These are phyloP conservation scores for Armadillidium nasatum DNA, from an alignment of 1,140 invertebrate genomes.

Conservation along the genomic window DNA sequence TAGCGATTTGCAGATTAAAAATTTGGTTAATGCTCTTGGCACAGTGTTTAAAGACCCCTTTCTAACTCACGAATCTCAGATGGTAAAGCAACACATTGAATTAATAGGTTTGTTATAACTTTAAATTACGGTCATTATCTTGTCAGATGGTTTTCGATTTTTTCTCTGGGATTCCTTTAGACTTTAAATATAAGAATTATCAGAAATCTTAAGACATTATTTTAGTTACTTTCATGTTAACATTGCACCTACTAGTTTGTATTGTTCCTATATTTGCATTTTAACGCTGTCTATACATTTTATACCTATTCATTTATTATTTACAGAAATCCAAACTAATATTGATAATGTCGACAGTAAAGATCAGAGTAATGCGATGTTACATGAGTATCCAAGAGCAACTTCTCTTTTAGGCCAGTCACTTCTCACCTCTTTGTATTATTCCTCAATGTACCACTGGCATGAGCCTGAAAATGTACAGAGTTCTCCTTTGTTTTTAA, in stretches of 20 bases:
- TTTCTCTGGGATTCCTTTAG: no score
- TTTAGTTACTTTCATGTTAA: no score
- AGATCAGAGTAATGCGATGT: constrained; percentile 37
- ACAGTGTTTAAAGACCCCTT: constrained; percentile 20
- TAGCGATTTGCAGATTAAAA: background rate
- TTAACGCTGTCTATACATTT: no score
- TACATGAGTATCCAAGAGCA: constrained; percentile 33
- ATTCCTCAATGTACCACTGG: constrained; percentile 53
- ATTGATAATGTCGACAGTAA: constrained; percentile 48
- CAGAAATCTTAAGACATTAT: no score
- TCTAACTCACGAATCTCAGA: constrained; percentile 26
- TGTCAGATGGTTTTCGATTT: no score
- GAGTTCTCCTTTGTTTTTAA: constrained; percentile 50
- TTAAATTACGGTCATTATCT: no score
- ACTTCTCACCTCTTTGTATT: constrained; percentile 51
- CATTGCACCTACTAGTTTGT: no score
- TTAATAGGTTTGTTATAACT: constrained; percentile 50
- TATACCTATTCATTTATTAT: no score
- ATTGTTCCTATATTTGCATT: no score
- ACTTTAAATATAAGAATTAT: no score
- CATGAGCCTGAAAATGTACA: constrained; percentile 46
- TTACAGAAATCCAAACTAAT: constrained; percentile 51
- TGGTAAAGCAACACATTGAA: constrained; percentile 52
- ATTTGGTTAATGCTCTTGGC: background rate
- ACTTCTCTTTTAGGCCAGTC: constrained; percentile 46